Evolutionary conservation across 2,113 vertebrate species (phyloP).

Genomic region (Apeltes quadracus): DNA sequence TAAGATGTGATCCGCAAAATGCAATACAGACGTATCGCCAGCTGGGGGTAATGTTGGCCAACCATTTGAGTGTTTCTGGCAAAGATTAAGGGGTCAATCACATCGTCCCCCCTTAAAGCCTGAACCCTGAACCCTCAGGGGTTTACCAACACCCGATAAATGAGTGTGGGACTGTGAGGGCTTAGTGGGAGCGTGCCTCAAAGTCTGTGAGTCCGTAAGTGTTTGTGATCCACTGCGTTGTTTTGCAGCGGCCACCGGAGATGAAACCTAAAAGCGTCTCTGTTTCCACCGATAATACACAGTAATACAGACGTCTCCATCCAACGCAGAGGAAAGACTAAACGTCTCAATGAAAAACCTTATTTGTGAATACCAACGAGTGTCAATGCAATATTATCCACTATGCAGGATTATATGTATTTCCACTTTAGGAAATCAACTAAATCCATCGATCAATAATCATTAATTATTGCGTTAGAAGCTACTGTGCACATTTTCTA

Average conservation of each 20-base stretch:
- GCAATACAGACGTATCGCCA: conserved; percentile 22
- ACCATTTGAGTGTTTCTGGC: no score
- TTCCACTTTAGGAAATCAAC: conserved; percentile 67
- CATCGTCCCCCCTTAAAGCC: no score
- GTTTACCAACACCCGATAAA: no score
- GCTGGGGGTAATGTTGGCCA: conserved; percentile 37
- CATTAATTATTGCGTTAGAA: conserved; percentile 58
- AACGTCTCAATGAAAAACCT: conserved; percentile 82
- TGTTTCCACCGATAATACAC: no score
- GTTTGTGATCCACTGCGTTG: background rate
- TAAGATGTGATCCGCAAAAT: background rate
- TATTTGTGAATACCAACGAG: conserved; percentile 82
- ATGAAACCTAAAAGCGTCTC: background rate
- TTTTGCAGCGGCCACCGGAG: background rate
- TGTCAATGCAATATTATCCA: conserved; percentile 79
- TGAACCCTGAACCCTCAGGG: no score
- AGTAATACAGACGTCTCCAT: background rate
- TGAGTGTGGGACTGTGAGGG: no score
- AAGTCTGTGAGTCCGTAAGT: no score
- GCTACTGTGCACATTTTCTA: conserved; percentile 15
- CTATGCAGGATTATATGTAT: conserved; percentile 79
- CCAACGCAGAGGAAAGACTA: conserved; percentile 53
- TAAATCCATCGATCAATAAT: conserved; percentile 79
- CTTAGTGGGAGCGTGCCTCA: no score
- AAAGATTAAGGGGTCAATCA: no score